Evolutionary conservation across 2,113 vertebrate genomes (phyloP).

Genomic region (Gambusia affinis): DNA sequence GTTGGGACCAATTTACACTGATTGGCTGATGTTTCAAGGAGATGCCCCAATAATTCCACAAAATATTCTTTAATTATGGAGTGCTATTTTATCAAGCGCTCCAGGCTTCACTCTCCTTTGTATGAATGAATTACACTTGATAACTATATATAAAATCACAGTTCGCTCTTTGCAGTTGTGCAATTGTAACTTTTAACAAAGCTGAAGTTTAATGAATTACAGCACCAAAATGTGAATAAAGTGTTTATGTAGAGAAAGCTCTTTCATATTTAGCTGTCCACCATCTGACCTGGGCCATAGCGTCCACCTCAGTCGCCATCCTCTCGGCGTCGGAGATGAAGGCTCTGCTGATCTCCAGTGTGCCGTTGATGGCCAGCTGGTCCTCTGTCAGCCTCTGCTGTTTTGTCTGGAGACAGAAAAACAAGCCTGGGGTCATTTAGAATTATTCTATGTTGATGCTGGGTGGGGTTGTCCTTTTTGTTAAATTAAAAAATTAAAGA

Average conservation of each 20-base stretch:
- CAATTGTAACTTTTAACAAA: not conserved
- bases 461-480: no score
- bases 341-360: conserved; percentile 71
- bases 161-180: no score
- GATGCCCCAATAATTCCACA: no score
- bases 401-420: conserved; percentile 74
- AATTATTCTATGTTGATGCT: no score
- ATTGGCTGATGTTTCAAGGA: no score
- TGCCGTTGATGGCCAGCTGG: conserved; percentile 69
- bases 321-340: conserved; percentile 68
- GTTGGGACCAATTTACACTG: no score
- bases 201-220: not conserved
- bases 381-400: conserved; percentile 77
- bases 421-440: not conserved
- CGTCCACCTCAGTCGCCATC: conserved; percentile 76
- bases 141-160: no score
- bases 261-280: conserved; percentile 17
- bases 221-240: conserved; percentile 28
- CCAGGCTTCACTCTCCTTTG: no score
- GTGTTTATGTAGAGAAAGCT: conserved; percentile 10
- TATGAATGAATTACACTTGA: no score
- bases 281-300: conserved; percentile 83
- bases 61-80: no score
- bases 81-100: no score
- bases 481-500: no score